Evolutionary conservation across 2,888 invertebrate species (phyloP), one percentile per base, ranked within the genome.

Genomic region (Acanthosepion pharaonis): DNA sequence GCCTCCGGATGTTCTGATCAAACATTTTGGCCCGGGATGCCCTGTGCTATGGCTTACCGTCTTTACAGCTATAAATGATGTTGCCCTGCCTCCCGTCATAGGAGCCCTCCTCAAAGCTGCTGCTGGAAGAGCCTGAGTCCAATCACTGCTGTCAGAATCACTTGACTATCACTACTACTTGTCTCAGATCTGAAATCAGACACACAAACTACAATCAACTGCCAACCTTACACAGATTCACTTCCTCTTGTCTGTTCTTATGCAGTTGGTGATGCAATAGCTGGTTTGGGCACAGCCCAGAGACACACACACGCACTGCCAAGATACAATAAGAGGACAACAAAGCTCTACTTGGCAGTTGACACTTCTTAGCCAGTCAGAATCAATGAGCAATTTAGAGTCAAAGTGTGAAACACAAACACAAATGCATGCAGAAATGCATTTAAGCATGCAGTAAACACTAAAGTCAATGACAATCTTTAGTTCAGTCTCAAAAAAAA

Each of bases 1-100:
- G 97, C 97, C 96, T 97, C 97, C 97, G 95, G 94, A 97, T 97
- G 96, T 97, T 97, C 96, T 97, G 97, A 95, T 97, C 97, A 95
- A 97, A 97, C 97, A 97, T 97, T 95, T 96, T 96, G 92, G 97
- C 97, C 33, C 97, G 97, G 97, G 55, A 96, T 94, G 91, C 97
- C 97, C 94, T 96, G 95, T 94, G 97, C 96, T 33, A 97, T 97
- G 91, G 97, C 97, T 95, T 97, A 95, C 97, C 97, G 95, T 97
- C 97, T 95, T 97, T 96, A 95, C 97, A 97, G 94, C 96, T 96
- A 96, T 97, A 97, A 59, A 96, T 96, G 94, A 97, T 97, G 95
- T 96, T 96, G n/a, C 97, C 97, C 93, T 96, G 96, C n/a, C 97
- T 96, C 91, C 97, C 96, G 95, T 98, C 98, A 95, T 98, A 98